These are phyloP conservation scores for Gryllus longicercus DNA, from an alignment of 2,888 invertebrate species.

Conservation along the genomic window DNA sequence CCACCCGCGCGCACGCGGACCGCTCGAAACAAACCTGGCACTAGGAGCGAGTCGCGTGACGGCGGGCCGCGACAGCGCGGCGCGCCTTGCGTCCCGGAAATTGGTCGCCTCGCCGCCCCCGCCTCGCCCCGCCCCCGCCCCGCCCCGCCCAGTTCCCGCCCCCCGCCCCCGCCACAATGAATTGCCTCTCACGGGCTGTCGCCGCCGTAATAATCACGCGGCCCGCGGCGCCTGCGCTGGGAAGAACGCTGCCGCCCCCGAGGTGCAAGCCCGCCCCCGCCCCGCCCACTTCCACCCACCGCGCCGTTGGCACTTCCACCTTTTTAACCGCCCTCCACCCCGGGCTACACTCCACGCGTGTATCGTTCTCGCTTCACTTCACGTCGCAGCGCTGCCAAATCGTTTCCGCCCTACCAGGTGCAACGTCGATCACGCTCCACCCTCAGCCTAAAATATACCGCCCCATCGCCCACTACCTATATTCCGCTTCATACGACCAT, in stretches of 20 bases:
- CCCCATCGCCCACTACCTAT: too few relatives aligned
- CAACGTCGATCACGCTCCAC: too few relatives aligned
- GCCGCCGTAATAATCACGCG: not conserved
- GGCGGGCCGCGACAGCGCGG: not conserved
- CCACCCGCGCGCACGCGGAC: too few relatives aligned
- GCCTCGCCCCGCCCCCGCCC: not conserved
- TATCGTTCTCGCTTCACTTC: too few relatives aligned
- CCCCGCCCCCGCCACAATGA: not conserved
- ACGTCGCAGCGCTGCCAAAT: too few relatives aligned
- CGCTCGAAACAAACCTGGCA: too few relatives aligned
- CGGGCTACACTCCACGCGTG: too few relatives aligned
- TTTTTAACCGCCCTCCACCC: not conserved
- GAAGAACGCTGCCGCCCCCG: not conserved
- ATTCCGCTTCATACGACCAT: too few relatives aligned
- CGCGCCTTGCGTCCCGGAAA: not conserved
- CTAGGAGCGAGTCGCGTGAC: not conserved
- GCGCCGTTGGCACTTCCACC: not conserved
- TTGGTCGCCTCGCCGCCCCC: not conserved
- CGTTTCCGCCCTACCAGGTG: too few relatives aligned
- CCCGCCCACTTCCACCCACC: not conserved
- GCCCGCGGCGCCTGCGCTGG: not conserved
- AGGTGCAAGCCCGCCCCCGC: not conserved
- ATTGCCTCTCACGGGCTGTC: not conserved
- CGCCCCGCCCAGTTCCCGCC: not conserved
- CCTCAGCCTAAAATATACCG: too few relatives aligned